Evolutionary conservation across 2,888 invertebrate species (phyloP).

Genomic region (Digitonthophagus gazella): DNA sequence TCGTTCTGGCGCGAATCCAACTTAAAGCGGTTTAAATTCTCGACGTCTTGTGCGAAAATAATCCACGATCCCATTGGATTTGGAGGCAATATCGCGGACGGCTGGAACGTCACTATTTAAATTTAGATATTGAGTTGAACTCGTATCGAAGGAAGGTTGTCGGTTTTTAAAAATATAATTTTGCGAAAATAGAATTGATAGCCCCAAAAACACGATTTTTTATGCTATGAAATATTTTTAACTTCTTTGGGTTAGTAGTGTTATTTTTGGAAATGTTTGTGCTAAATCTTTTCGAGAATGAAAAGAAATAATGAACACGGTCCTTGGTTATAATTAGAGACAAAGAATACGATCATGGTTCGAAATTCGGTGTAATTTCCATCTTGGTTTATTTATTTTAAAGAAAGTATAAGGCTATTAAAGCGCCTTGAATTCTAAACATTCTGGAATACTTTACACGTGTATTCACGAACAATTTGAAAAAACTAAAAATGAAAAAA

Average conservation of each 20-base stretch:
- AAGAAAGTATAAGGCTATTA: too few species aligned
- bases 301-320: too few species aligned
- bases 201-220: not conserved
- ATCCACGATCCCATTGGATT: not conserved
- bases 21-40: not conserved
- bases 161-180: not conserved
- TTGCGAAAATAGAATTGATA: not conserved
- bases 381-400: not conserved
- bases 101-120: not conserved
- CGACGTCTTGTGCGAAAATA: not conserved
- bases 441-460: not conserved
- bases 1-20: not conserved
- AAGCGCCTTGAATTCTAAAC: too few species aligned
- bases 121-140: too few species aligned
- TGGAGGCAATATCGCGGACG: not conserved
- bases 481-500: not conserved
- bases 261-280: too few species aligned
- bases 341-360: constrained; percentile 7
- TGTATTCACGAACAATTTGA: too few species aligned
- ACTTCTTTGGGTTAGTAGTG: not conserved
- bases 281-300: too few species aligned
- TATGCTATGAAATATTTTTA: not conserved
- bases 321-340: not conserved
- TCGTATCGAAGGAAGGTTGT: not conserved
- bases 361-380: not conserved